Base-by-base conservation (phyloP, 2,797 vertebrate species). In the Poecilia gillii region DNA sequence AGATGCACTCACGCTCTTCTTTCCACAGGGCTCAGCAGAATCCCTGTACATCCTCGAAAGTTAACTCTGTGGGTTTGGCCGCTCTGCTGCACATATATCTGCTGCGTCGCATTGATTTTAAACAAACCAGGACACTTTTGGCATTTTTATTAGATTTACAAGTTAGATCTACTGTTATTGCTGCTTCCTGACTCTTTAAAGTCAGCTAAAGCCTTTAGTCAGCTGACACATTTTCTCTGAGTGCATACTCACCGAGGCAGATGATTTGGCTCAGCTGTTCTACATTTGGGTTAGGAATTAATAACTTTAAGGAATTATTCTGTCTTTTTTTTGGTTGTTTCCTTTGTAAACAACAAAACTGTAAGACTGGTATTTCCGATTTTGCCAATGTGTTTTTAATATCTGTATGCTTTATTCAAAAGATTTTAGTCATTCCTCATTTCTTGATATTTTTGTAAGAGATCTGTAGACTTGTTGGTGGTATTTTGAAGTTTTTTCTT, bases 21-120 rank as follows among this genome's bases (percentile, higher is more conserved):
- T 86, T 89, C 84, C 84, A 80, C 80, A 39, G 0, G 47, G 84
- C 84, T 90, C 90, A 89, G 89, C 87, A 89, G 80, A 84, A 83
- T 66, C 72, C 1, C 33, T 31, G 51, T 68, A 66, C 53, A 41
- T 84, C 78, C 73, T 47, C 36, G 18, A 51, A 62, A 77, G 33
- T 73, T 51, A 73, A 41, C 71, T 46, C 2, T 0, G 66, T 66
- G 72, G 78, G 82, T 76, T 73, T 43, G 8, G 75, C 75, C 51
- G 43, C 46, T 25, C 41, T 14, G n/a, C 75, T 14, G 49, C 13
- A n/a, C 45, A 51, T 78, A 25, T 53, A 74, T 74, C 66, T 81
- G 77, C 79, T 83, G 66, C 12, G 6, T 75, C 45, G 49, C 43
- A 80, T 73, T 82, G 83, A 82, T 84, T 18, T 33, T 16, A 81